These are phyloP conservation scores for Belgica antarctica DNA, from an alignment of 2,888 invertebrate genomes.

Conservation along the genomic window DNA sequence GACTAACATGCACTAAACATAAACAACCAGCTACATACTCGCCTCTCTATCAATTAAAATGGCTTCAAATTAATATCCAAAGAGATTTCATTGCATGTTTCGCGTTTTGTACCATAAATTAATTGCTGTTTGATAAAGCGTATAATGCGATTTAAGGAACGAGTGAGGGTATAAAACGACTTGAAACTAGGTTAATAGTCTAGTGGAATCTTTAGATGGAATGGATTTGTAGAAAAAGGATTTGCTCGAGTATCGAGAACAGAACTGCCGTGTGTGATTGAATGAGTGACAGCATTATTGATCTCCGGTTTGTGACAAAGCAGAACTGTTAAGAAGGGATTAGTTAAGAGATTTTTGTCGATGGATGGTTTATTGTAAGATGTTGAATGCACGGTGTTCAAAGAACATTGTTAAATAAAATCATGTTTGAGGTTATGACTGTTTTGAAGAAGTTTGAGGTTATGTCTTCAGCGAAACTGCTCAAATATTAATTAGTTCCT, in stretches of 20 bases:
- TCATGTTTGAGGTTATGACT: no score
- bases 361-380: no score
- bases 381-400: no score
- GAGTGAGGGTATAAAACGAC: neutral
- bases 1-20: slow-evolving; percentile 26
- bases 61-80: slow-evolving; percentile 43
- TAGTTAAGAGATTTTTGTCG: no score
- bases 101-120: slow-evolving; percentile 28
- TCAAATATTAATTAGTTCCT: no score
- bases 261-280: slow-evolving; percentile 23
- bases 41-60: slow-evolving; percentile 41
- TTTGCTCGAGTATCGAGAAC: slow-evolving; percentile 8
- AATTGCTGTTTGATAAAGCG: slow-evolving; percentile 41
- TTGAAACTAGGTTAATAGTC: slow-evolving; percentile 40
- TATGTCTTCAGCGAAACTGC: no score
- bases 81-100: slow-evolving; percentile 20
- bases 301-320: slow-evolving; percentile 29
- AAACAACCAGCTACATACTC: slow-evolving; percentile 11
- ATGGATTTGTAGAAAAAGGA: slow-evolving; percentile 17
- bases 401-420: no score
- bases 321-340: no score
- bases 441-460: no score
- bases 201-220: neutral
- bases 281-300: slow-evolving; percentile 42
- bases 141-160: slow-evolving; percentile 36